Base-by-base conservation (phyloP, 2,888 invertebrate species). In the Invenusta paracnida region DNA sequence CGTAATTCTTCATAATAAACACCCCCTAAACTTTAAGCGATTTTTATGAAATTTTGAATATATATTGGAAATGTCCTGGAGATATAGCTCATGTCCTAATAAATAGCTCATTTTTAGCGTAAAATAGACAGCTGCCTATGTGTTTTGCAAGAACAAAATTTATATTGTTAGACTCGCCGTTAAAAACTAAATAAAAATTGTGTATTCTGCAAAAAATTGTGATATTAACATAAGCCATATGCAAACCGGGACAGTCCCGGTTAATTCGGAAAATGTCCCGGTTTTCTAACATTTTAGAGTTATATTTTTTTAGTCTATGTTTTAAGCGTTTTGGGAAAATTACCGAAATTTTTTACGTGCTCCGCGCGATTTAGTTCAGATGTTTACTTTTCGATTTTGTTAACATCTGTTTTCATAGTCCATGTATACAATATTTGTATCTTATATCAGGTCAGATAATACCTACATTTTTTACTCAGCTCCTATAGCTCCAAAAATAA, bases 241-340 rank as follows among this genome's bases (percentile, higher is more conserved):
- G n/a, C n/a, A n/a, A n/a, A n/a, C n/a, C n/a, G 48, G 73, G 73
- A 23, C 73, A 13, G 73, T 73, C 73, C 27, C 27, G 25, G 73
- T 73, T 73, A 73, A 73, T 5, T 73, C 73, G 25, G 73, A 73
- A 73, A 73, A 73, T 73, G 73, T 73, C 73, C 73, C 27, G 73
- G 73, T 73, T 73, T n/a, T 73, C 73, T 73, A 73, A 73, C 73
- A 73, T 73, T 23, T 23, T 73, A 73, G 27, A 73, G 73, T 73
- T n/a, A n/a, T 48, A 48, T n/a, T 73, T 48, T 73, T 73, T 73
- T 73, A 73, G 73, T 73, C 73, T 73, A 73, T 73, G 73, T 5
- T 73, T 73, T 73, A 73, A 73, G 17, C 25, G 27, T 73, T 73
- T 73, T 73, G 73, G 5, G 73, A 73, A 73, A 73, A 73, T 5